Evolutionary conservation across 2,113 vertebrate genomes (phyloP).

Genomic region (Mesembrinibis cayennensis): DNA sequence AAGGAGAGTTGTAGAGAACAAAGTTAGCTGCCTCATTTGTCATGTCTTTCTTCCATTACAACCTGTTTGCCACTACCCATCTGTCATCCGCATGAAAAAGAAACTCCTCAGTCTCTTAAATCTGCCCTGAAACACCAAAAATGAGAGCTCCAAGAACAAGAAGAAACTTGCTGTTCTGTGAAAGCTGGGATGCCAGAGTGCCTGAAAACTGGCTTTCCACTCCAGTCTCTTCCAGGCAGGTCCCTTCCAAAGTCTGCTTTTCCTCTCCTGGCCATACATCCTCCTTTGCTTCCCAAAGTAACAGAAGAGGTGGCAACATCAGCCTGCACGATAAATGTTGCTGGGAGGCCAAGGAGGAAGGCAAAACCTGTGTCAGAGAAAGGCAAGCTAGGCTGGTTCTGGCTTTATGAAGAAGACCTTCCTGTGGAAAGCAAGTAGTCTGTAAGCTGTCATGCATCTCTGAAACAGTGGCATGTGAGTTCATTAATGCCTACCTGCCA

Average conservation of each 20-base stretch:
- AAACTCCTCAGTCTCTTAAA: constrained; percentile 7
- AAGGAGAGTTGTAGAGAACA: neutral
- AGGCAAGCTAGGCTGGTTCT: neutral
- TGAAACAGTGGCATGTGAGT: neutral
- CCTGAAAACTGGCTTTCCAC: neutral
- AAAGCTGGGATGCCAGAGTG: neutral
- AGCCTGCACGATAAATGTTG: neutral
- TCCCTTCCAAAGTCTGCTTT: neutral
- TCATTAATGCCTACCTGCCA: neutral
- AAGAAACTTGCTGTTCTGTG: neutral
- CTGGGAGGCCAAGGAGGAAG: neutral
- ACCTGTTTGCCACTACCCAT: constrained; percentile 18
- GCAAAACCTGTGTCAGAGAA: neutral
- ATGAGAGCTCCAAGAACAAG: neutral
- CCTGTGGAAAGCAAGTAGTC: neutral
- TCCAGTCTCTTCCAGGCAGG: neutral
- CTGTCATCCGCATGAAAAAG: constrained; percentile 23
- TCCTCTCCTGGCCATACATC: neutral
- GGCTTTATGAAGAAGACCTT: neutral
- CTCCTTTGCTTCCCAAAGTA: neutral
- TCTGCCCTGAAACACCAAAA: neutral
- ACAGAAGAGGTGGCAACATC: neutral
- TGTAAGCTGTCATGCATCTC: neutral
- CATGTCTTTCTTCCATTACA: constrained; percentile 25
- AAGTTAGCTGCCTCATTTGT: constrained; percentile 39